Base-by-base conservation (phyloP, 2,797 vertebrate species). In the Channa striata region DNA sequence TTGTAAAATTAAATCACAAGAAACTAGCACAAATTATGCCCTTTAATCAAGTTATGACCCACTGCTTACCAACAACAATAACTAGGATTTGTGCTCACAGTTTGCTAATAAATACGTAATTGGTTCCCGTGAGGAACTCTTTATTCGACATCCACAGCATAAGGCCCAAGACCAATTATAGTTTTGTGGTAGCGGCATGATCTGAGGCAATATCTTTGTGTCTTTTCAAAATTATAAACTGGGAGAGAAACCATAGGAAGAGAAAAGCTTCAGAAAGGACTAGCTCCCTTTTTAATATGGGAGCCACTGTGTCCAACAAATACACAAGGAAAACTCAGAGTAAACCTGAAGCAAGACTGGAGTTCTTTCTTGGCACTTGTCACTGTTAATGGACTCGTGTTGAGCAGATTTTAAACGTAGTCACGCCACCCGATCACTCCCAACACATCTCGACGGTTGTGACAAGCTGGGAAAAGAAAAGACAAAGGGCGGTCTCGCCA, bases 81-180 rank as follows among this genome's bases (percentile, higher is more conserved):
- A 33, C 2, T 56, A 2, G 49, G 13, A 33, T 47, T 37, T 46
- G 30, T 50, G n/a, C 40, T 43, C 62, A 16, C 16, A 16, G 2
- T 54, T 56, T 44, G n/a, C 11, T n/a, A 33, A 59, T 59, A 17
- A 53, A 66, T 69, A 23, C 9, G 19, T 59, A 0, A 64, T 37
- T 52, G 8, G 56, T 47, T 25, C 61, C 21, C 37, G 20, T 0
- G 4, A 11, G 37, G 16, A 39, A 49, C 11, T 19, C 37, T 58
- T 42, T 34, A 16, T 53, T 61, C 59, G 49, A 72, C 53, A 73
- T 57, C 25, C 50, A 59, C 9, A 30, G 10, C 4, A 0, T 0
- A 34, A 10, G 14, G 4, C 23, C 30, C 12, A 0, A 52, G 21
- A 30, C 5, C 23, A 63, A 14, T 39, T 63, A n/a, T 13, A 40